Evolutionary conservation across 2,888 invertebrate genomes (phyloP), one percentile per base, ranked within the genome.

Genomic region (Galerucella nymphaeae): DNA sequence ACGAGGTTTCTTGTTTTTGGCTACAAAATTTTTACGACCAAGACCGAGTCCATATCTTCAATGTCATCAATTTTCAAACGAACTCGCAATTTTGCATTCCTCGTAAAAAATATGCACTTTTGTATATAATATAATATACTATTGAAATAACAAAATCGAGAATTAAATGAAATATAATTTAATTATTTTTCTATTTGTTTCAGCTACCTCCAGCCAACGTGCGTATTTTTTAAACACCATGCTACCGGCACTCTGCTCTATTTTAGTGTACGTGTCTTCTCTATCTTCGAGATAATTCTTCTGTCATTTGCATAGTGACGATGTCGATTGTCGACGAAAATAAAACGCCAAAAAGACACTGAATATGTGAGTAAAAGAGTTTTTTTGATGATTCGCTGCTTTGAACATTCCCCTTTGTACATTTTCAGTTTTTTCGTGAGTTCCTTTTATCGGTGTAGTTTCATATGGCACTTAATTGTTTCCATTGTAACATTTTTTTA

Each of bases 181-280:
- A 11, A 45, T 45, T 23, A 71, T 55, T 55, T 70, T 63, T 80
- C 50, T 76, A 77, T 80, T 77, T 79, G 71, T 84, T 84, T 73
- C 84, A 85, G 85, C 86, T 70, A 84, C 85, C 63, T 84, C 85
- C 70, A 83, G 88, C 75, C 83, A 81, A 70, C 82, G 82, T 69
- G 81, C 83, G 55, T 80, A 82, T 68, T 80, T 83, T 68, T 82
- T 82, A 64, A 82, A 81, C 72, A 79, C 80, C 42, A 82, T 82
- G 45, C 77, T 85, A 72, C 77, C 84, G 63, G 78, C 82, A 59
- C 74, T 83, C 74, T 84, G 84, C 77, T 82, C 82, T 75, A 78
- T 83, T 59, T 78, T 81, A 11, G 76, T 82, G 74, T 75, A 81
- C 55, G 75, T 80, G 76, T 80, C 81, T 76, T 76, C 80, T 41